A percentile compares a stretch with the other conserved stretches of the same genome.
Conservation (phyloP, 2,888 invertebrate genomes). For the Brassicogethes aeneus region DNA sequence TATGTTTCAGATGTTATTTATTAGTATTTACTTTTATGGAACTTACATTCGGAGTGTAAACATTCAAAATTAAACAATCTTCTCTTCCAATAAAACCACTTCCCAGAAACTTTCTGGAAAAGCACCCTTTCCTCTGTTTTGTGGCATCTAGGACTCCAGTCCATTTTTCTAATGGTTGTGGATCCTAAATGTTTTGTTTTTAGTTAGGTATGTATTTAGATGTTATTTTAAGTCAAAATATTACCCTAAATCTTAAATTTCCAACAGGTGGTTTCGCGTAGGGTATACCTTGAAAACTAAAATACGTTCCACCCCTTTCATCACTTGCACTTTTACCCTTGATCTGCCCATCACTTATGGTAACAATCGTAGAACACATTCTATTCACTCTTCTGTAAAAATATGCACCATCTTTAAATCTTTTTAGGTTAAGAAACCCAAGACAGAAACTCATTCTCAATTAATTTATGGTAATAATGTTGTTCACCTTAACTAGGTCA, state of each 20-base stretch:
- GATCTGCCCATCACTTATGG: slow-evolving; percentile 23
- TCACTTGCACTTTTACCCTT: slow-evolving; percentile 25
- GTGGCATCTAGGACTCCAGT: slow-evolving; percentile 21
- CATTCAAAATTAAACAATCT: slow-evolving; percentile 30
- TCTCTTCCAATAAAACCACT: slow-evolving; percentile 21
- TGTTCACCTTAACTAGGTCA: too few relatives aligned
- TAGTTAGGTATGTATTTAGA: neutral
- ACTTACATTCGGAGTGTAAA: slow-evolving; percentile 24
- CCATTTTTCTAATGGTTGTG: slow-evolving; percentile 15
- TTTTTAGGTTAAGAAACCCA: too few relatives aligned
- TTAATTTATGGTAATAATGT: too few relatives aligned
- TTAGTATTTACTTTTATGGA: too few relatives aligned
- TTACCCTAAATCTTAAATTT: slow-evolving; percentile 35
- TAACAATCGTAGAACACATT: slow-evolving; percentile 1
- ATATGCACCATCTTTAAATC: too few relatives aligned
- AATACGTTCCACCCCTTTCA: slow-evolving; percentile 25
- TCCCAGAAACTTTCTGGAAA: slow-evolving; percentile 18
- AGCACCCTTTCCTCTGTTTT: slow-evolving; percentile 22
- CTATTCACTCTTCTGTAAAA: too few relatives aligned
- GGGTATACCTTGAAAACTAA: slow-evolving; percentile 36
- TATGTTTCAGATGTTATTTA: too few relatives aligned
- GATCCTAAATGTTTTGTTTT: slow-evolving; percentile 1
- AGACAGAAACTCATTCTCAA: too few relatives aligned
- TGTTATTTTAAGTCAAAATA: too few relatives aligned
- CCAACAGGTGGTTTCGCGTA: slow-evolving; percentile 37